Conservation (phyloP, 2,888 invertebrate genomes). For the Tethea ocularis region DNA sequence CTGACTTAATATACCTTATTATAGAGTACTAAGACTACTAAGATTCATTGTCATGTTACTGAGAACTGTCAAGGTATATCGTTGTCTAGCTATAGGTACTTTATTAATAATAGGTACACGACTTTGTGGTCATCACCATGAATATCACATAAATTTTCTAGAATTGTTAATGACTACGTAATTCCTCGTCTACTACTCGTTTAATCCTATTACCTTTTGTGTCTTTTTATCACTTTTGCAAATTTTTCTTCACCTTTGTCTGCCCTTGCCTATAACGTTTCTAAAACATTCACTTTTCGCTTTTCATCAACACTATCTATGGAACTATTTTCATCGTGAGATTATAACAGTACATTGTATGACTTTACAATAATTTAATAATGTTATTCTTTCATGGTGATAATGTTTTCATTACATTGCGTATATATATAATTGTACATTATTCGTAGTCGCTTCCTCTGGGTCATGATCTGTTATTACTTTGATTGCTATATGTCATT, state of each 20-base stretch:
- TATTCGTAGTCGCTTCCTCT: constrained; percentile 17
- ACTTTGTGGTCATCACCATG: not conserved
- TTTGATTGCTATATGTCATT: constrained; percentile 10
- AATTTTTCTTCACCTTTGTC: constrained; percentile 1
- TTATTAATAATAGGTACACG: not conserved
- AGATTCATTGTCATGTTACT: not conserved
- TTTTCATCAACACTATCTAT: not conserved
- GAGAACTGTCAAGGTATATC: not conserved
- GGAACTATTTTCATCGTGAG: constrained; percentile 11
- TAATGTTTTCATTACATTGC: constrained; percentile 28
- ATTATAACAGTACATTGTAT: constrained; percentile 13
- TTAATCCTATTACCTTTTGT: not conserved
- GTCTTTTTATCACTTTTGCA: not conserved
- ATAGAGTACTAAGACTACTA: not conserved
- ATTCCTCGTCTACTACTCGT: not conserved
- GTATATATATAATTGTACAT: constrained; percentile 16
- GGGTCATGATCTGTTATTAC: constrained; percentile 14
- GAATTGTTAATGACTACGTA: not conserved
- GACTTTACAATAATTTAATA: constrained; percentile 18
- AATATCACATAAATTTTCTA: not conserved
- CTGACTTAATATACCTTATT: not conserved
- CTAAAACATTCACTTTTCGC: not conserved
- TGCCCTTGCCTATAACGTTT: not conserved
- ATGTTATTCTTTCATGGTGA: constrained; percentile 20
- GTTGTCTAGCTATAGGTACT: too few relatives aligned